Evolutionary conservation across 2,797 vertebrate genomes (phyloP).

Genomic region (Poeciliopsis presidionis): DNA sequence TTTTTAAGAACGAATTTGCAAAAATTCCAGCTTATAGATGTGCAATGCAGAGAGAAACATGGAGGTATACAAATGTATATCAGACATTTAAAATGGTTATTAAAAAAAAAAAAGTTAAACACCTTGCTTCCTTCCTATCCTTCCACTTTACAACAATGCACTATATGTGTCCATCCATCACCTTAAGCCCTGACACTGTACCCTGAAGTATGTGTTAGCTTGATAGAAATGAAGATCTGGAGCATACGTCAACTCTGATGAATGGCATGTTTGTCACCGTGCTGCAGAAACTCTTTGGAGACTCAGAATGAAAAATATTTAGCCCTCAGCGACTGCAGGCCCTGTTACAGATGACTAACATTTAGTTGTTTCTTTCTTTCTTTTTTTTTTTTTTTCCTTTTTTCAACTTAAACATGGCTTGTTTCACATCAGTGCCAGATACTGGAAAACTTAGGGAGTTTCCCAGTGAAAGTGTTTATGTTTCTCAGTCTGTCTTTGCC

Average conservation of each 20-base stretch:
- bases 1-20: background rate
- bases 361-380: background rate
- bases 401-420: constrained; percentile 2
- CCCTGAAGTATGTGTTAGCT: constrained; percentile 18
- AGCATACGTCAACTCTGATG: constrained; percentile 39
- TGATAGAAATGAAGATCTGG: constrained; percentile 41
- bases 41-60: background rate
- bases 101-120: background rate
- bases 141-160: background rate
- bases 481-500: constrained; percentile 32
- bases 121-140: background rate
- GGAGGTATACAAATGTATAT: background rate
- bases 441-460: constrained; percentile 5
- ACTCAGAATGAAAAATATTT: constrained; percentile 36
- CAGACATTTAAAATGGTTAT: background rate
- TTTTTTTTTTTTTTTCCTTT: background rate
- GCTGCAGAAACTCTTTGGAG: constrained; percentile 42
- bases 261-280: constrained; percentile 56
- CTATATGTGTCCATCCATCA: background rate
- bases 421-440: constrained; percentile 12
- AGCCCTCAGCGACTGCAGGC: constrained; percentile 7
- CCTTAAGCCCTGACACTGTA: background rate
- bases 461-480: constrained; percentile 20
- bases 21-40: background rate
- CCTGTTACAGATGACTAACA: constrained; percentile 8